phyloP scores from a whole-genome alignment of 2,113 vertebrate genomes.

The Aspidoscelis tigris region DNA sequence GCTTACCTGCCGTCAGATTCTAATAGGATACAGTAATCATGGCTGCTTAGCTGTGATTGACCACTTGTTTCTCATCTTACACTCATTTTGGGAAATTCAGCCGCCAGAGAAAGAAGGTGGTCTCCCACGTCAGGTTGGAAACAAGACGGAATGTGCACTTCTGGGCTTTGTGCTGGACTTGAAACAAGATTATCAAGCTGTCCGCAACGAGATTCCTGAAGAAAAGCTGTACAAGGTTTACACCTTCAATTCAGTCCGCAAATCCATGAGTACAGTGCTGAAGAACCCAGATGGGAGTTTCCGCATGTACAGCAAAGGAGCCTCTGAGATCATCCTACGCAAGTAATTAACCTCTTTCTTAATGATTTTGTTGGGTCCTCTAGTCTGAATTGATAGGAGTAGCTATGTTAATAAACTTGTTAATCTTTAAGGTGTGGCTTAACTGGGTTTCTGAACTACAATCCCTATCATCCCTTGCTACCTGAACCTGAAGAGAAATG shows the following conservation, averaged over 20 bases:
- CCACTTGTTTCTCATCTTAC: neutral
- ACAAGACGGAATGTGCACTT: slow-evolving; percentile 94
- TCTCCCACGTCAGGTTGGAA: slow-evolving; percentile 92
- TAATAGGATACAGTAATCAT: neutral
- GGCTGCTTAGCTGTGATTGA: neutral
- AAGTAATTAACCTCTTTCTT: slow-evolving; percentile 79
- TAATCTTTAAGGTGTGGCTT: neutral
- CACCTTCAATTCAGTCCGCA: slow-evolving; percentile 96
- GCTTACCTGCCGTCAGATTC: neutral
- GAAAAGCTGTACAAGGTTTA: slow-evolving; percentile 96
- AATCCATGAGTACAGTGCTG: slow-evolving; percentile 98
- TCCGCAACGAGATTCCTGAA: slow-evolving; percentile 91
- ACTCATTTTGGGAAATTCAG: slow-evolving; percentile 65
- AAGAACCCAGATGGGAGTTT: slow-evolving; percentile 80
- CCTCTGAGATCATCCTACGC: slow-evolving; percentile 94
- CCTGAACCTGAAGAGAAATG: too few species aligned
- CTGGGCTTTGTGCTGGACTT: slow-evolving; percentile 90
- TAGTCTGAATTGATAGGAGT: too few species aligned
- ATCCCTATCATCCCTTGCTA: neutral
- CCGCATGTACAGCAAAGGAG: slow-evolving; percentile 98
- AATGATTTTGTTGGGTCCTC: too few species aligned
- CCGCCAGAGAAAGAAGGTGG: slow-evolving; percentile 95
- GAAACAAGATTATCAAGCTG: slow-evolving; percentile 92
- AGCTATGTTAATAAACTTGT: neutral
- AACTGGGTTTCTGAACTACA: neutral